Evolutionary conservation across 2,113 vertebrate species (phyloP), one percentile per base, ranked within the genome.

Genomic region (Leptodactylus fuscus): DNA sequence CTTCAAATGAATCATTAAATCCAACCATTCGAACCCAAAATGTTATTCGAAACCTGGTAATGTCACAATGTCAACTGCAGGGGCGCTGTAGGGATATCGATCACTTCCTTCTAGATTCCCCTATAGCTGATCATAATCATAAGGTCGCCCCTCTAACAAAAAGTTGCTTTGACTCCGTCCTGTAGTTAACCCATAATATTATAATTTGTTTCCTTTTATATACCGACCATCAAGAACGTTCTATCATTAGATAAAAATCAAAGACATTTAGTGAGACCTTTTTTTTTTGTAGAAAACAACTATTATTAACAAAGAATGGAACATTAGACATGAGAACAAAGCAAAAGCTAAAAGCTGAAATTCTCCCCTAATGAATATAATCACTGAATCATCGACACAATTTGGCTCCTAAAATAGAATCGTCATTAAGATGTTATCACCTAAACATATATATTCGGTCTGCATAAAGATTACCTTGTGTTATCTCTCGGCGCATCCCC

Each of bases 381-480:
- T 92, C 92, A 92, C 91, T 91, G 91, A 91, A 89, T 90, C 90
- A 91, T 93, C 91, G 91, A 90, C 92, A 93, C 91, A 93, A 92
- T 93, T 93, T 90, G 92, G 90, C 89, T 81, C 88, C 89, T 87
- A 88, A 92, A 92, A 92, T 77, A 89, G 90, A 91, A 91, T 88
- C 92, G 94, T 91, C 90, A 92, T 90, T 92, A 90, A 90, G 90
- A 92, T 92, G 92, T 90, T 94, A 95, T 95, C 93, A 93, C 89
- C 91, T 88, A 89, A 91, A 94, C 94, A 93, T 92, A 93, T 93
- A 91, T 93, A 93, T 92, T 90, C 91, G 91, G 90, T 91, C 91
- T 87, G 89, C 88, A 75, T 74, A 89, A 89, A 94, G 95, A 95
- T 95, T 94, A 95, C 92, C 91, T 91, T 89, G 88, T 91, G 91